phyloP scores from a whole-genome alignment of 2,113 vertebrate genomes.

The Ctenomys sociabilis region DNA sequence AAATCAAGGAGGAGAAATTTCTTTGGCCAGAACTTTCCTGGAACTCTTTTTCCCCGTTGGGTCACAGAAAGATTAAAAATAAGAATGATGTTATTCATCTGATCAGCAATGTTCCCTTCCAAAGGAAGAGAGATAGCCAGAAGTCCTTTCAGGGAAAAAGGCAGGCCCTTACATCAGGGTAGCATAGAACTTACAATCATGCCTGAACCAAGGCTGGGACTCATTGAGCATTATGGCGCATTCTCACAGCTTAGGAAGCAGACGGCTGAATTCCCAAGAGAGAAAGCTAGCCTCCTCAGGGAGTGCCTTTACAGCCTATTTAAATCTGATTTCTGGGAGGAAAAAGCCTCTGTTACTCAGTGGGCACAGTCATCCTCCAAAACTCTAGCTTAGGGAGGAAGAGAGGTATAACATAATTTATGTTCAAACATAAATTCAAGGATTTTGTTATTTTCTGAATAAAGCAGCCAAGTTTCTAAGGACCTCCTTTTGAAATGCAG shows the following conservation, averaged over 20 bases:
- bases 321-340: background rate
- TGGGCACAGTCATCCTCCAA: background rate
- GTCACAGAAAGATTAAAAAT: constrained; percentile 4
- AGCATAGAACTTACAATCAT: background rate
- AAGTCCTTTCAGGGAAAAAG: background rate
- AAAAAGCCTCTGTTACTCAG: background rate
- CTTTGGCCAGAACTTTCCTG: constrained; percentile 32
- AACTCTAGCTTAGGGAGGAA: background rate
- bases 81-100: background rate
- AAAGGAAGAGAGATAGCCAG: background rate
- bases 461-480: background rate
- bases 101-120: background rate
- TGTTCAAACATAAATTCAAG: background rate
- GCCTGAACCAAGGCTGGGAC: background rate
- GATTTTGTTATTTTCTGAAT: constrained; percentile 36
- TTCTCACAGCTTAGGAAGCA: background rate
- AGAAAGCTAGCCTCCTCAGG: background rate
- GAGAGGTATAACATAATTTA: background rate
- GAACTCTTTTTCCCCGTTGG: background rate
- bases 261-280: background rate
- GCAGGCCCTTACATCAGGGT: background rate
- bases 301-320: background rate
- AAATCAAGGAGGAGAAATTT: background rate
- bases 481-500: constrained; percentile 41
- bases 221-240: no score